phyloP scores from a whole-genome alignment of 2,797 vertebrate genomes.

The Paratrypauchen microcephalus region DNA sequence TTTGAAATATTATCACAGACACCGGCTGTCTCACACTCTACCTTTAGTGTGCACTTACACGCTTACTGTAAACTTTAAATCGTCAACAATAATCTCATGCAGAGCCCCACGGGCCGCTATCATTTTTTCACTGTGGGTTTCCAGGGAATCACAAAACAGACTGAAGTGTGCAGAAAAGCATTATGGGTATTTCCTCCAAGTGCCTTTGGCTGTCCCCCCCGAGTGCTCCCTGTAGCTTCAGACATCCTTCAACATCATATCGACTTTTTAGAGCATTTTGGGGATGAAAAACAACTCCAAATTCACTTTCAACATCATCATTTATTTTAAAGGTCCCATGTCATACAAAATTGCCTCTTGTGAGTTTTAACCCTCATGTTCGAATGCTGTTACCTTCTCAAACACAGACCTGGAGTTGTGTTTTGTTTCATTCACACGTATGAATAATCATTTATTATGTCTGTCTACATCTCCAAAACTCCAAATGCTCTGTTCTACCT shows the following conservation, averaged over 20 bases:
- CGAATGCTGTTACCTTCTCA: no score
- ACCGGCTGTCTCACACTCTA: no score
- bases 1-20: no score
- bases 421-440: no score
- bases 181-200: constrained; percentile 30
- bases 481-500: no score
- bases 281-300: constrained; percentile 9
- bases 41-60: no score
- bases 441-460: no score
- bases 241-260: constrained; percentile 32
- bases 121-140: constrained; percentile 39
- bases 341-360: no score
- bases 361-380: no score
- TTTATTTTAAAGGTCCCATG: not conserved
- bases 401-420: no score
- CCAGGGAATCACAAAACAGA: constrained; percentile 17
- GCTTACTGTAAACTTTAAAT: constrained; percentile 18
- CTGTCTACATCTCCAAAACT: no score
- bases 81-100: constrained; percentile 32
- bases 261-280: constrained; percentile 12
- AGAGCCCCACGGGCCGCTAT: constrained; percentile 30
- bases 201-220: constrained; percentile 33
- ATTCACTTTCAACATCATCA: not conserved
- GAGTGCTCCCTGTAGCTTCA: constrained; percentile 42
- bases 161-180: constrained; percentile 26